Evolutionary conservation across 2,797 vertebrate species (phyloP).

Genomic region (Hyperoplus immaculatus): DNA sequence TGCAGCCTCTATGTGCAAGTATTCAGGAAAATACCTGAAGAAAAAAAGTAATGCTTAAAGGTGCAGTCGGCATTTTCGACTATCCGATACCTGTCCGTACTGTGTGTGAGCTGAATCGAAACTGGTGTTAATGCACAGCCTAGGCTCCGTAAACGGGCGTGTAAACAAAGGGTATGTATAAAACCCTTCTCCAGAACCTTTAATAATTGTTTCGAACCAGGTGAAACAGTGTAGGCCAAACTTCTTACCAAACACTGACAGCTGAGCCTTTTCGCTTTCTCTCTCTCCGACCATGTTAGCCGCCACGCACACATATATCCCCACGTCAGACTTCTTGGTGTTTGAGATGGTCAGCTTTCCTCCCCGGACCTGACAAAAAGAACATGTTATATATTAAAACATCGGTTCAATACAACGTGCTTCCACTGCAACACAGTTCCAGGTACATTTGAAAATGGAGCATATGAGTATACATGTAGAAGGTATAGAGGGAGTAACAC

Average conservation of each 20-base stretch:
- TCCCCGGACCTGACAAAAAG: conserved; percentile 88
- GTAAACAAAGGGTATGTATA: too few relatives aligned
- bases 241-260: conserved; percentile 95
- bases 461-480: conserved; percentile 2
- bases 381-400: background rate
- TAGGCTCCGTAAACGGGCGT: too few relatives aligned
- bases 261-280: conserved; percentile 95
- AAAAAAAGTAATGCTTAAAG: background rate
- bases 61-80: too few relatives aligned
- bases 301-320: conserved; percentile 95
- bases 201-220: conserved; percentile 22
- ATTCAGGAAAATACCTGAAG: conserved; percentile 3
- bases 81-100: too few relatives aligned
- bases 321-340: conserved; percentile 91
- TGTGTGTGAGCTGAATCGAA: too few relatives aligned
- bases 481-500: conserved; percentile 43
- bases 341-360: conserved; percentile 96
- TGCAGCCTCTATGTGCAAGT: background rate
- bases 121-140: too few relatives aligned
- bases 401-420: conserved; percentile 7
- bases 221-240: background rate
- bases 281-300: conserved; percentile 97
- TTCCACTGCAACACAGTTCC: background rate
- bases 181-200: too few relatives aligned
- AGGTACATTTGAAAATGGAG: conserved; percentile 15